These are phyloP conservation scores for Alaudala cheleensis DNA, from an alignment of 2,113 vertebrate genomes.

Conservation along the genomic window DNA sequence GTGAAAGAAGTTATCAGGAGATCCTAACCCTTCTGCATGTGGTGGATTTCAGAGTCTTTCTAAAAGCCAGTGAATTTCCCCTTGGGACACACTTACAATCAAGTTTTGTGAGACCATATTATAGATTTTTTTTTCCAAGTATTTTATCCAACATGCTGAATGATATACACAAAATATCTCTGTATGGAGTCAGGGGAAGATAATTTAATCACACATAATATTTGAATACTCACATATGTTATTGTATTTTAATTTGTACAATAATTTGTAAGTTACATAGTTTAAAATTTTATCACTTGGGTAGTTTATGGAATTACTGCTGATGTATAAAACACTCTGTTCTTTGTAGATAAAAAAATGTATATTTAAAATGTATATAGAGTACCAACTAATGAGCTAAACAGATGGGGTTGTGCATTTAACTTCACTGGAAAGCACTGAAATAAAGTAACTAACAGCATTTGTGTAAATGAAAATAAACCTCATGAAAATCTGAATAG, in stretches of 20 bases:
- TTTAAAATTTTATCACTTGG: not conserved
- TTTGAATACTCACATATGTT: not conserved
- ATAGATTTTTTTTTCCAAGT: not conserved
- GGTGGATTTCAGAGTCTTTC: not conserved
- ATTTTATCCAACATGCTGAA: not conserved
- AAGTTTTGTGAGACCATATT: not conserved
- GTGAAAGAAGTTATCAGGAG: not conserved
- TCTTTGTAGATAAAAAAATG: not conserved
- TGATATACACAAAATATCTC: not conserved
- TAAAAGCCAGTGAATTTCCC: not conserved
- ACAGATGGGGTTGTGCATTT: slow-evolving; percentile 41
- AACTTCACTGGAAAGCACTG: slow-evolving; percentile 14
- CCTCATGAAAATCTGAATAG: slow-evolving; percentile 9
- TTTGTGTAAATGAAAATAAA: slow-evolving; percentile 43
- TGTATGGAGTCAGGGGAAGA: not conserved
- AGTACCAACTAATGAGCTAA: slow-evolving; percentile 4
- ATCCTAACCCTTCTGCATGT: not conserved
- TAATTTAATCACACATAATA: not conserved
- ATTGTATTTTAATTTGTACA: not conserved
- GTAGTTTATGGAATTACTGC: not conserved
- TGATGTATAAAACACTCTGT: slow-evolving; percentile 3
- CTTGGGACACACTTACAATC: not conserved
- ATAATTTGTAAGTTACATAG: not conserved
- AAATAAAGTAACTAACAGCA: slow-evolving; percentile 37
- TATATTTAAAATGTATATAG: slow-evolving; percentile 9